Evolutionary conservation across 1,140 invertebrate genomes (phyloP), one percentile per base, ranked within the genome.

Genomic region (Drosophila rhopaloa): DNA sequence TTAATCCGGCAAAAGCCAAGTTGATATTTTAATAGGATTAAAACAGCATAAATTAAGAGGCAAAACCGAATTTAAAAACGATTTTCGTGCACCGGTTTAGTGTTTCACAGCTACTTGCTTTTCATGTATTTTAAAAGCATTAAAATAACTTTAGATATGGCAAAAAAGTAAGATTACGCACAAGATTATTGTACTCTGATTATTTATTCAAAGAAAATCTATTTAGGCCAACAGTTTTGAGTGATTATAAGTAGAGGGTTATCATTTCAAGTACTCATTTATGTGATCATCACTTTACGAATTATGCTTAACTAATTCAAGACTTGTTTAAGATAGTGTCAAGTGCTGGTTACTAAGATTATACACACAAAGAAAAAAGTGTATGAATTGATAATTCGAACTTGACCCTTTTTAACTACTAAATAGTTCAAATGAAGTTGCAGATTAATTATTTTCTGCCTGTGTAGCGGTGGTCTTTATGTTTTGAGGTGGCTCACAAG

Each of bases 1-100:
- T 65, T 65, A 65, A 61, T 61, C 57, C 56, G 56, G 61, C 56
- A 58, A 38, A 37, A 38, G 62, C 24, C 57, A 14, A 40, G 60
- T 38, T 29, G 27, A 63, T 59, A 24, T 62, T 62, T 62, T 62
- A 62, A 62, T 62, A 43, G 54, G 54, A 62, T 43, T n/a, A 10
- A 14, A 60, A 29, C 55, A 11, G 55, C 27, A 44, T 63, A 63
- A 60, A 63, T 44, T 63, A 43, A 35, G 27, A 32, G 38, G 37
- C 14, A 43, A 59, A 43, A 40, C 60, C 4, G 38, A 29, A 29
- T 60, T 60, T 40, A 40, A 63, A 43, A 43, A 29, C 24, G 6
- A 35, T 32, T 24, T 35, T 43, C 13, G 60, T 27, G 43, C 55
- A 43, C 55, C 60, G 60, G 38, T 41, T 43, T 19, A n/a, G 50